phyloP scores from a whole-genome alignment of 2,888 invertebrate genomes.

The Rhingia rostrata region DNA sequence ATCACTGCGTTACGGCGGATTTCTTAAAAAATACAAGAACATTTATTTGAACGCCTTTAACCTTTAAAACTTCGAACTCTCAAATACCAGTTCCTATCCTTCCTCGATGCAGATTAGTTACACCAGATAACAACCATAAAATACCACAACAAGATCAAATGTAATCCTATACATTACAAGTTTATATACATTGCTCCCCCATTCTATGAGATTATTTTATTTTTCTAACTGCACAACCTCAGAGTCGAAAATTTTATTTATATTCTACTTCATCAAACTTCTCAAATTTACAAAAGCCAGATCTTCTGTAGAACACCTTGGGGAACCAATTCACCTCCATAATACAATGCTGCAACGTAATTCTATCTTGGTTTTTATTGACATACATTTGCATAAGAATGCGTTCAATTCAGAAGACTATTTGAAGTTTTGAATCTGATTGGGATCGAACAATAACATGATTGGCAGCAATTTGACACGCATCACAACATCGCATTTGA shows the following conservation, averaged over 20 bases:
- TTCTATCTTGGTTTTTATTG: slow-evolving; percentile 47
- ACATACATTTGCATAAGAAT: slow-evolving; percentile 59
- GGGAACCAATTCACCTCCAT: slow-evolving; percentile 21
- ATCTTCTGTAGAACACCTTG: slow-evolving; percentile 29
- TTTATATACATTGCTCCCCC: slow-evolving; percentile 26
- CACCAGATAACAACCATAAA: slow-evolving; percentile 42
- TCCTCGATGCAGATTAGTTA: slow-evolving; percentile 41
- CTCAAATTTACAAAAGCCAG: slow-evolving; percentile 26
- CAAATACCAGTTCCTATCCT: slow-evolving; percentile 37
- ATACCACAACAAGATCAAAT: slow-evolving; percentile 33
- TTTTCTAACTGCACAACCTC: background rate
- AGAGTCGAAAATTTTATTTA: background rate
- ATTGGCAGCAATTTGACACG: slow-evolving; percentile 57
- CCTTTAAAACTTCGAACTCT: background rate
- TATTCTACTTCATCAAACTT: slow-evolving; percentile 30
- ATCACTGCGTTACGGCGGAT: slow-evolving; percentile 39
- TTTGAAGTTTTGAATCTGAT: slow-evolving; percentile 33
- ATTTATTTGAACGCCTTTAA: slow-evolving; percentile 11
- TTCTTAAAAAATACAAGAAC: slow-evolving; percentile 2
- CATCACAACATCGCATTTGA: slow-evolving; percentile 32
- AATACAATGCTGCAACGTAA: slow-evolving; percentile 20
- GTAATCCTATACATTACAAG: slow-evolving; percentile 41
- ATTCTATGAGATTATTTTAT: background rate
- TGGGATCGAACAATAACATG: slow-evolving; percentile 40
- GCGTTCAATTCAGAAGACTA: slow-evolving; percentile 40